A percentile compares a stretch with the other conserved stretches of the same genome.
Conservation (phyloP, 37 sponge, comb jelly and placozoan genomes). For the Eunapius fragilis region DNA sequence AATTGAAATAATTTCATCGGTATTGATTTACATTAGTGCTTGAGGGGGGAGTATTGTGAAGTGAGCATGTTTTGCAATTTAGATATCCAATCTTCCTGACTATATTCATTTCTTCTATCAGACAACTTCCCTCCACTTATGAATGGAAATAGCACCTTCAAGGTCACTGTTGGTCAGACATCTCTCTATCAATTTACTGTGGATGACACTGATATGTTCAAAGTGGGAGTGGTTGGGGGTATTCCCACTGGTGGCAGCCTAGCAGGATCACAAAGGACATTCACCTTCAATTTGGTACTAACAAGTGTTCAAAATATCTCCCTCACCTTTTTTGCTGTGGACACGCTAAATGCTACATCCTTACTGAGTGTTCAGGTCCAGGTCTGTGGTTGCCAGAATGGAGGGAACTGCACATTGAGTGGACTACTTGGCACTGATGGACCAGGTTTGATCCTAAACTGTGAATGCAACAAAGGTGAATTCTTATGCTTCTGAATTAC, state of each 20-base stretch:
- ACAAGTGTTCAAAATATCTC: not conserved
- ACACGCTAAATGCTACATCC: constrained; percentile 21
- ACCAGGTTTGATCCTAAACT: constrained; percentile 22
- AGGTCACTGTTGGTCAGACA: not conserved
- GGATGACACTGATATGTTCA: constrained; percentile 10
- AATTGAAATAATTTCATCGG: too few species aligned
- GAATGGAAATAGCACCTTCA: constrained; percentile 1
- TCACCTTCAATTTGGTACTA: constrained; percentile 35
- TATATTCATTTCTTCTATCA: not conserved
- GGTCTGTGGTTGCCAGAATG: constrained; percentile 63
- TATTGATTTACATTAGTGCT: too few species aligned
- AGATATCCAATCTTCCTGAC: not conserved
- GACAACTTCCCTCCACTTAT: constrained; percentile 32
- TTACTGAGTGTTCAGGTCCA: constrained; percentile 19
- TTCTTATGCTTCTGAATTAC: not conserved
- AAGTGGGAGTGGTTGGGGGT: constrained; percentile 7
- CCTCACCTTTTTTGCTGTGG: constrained; percentile 36
- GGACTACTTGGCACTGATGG: constrained; percentile 25
- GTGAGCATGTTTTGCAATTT: too few species aligned
- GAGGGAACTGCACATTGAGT: constrained; percentile 54
- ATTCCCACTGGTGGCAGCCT: constrained; percentile 1
- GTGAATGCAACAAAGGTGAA: constrained; percentile 46
- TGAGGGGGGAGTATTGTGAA: too few species aligned
- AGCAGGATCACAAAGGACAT: not conserved
- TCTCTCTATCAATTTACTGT: constrained; percentile 10